Evolutionary conservation across 2,797 vertebrate species (phyloP).

Genomic region (Dendrocincla fuliginosa): DNA sequence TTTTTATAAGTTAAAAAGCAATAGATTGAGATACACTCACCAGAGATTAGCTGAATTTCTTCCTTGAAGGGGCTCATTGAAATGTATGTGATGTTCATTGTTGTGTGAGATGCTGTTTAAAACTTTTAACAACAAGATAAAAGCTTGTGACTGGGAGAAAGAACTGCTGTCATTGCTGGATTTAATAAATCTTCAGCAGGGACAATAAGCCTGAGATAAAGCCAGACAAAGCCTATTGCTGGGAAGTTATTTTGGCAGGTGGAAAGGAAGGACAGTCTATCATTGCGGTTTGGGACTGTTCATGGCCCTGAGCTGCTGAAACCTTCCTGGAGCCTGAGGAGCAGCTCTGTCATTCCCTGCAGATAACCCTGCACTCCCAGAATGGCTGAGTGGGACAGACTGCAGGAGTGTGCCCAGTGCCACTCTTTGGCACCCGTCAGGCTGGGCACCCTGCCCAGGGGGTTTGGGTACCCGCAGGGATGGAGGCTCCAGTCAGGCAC

Average conservation of each 20-base stretch:
- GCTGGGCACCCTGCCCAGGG: background rate
- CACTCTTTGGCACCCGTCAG: rapidly evolving
- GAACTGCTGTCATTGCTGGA: constrained; percentile 32
- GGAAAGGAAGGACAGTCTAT: background rate
- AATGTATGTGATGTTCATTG: constrained; percentile 16
- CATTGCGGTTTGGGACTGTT: background rate
- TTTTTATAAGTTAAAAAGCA: background rate
- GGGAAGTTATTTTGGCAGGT: background rate
- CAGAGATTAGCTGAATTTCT: background rate
- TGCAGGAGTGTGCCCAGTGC: rapidly evolving
- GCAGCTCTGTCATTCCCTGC: background rate
- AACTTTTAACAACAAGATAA: constrained; percentile 31
- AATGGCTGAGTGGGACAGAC: background rate
- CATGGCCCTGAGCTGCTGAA: background rate
- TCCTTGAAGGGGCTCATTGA: constrained; percentile 11
- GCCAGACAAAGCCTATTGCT: background rate
- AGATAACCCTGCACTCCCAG: rapidly evolving
- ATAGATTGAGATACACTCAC: background rate
- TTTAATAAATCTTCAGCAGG: constrained; percentile 37
- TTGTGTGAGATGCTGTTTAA: constrained; percentile 3
- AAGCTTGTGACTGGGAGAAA: background rate
- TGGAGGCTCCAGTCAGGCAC: background rate
- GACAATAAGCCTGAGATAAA: background rate
- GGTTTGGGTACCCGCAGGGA: background rate
- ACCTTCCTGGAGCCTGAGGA: background rate